Evolutionary conservation across 2,888 invertebrate species (phyloP).

Genomic region (Mythimna impura): DNA sequence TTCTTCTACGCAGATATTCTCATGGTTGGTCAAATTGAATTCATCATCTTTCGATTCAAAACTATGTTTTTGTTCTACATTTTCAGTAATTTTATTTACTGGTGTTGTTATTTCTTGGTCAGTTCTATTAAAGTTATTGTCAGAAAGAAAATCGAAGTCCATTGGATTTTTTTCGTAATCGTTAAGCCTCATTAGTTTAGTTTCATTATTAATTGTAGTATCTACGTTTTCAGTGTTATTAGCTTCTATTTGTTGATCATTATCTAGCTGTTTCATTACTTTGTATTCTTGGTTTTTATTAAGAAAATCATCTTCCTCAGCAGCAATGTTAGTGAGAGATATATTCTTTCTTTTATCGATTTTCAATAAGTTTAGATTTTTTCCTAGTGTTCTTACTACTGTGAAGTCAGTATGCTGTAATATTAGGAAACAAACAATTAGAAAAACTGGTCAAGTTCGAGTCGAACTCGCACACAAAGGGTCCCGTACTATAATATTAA

Average conservation of each 20-base stretch:
- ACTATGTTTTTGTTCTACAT: background rate
- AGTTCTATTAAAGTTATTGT: background rate
- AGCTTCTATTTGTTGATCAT: constrained; percentile 16
- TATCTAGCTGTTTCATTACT: constrained; percentile 34
- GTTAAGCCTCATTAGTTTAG: constrained; percentile 26
- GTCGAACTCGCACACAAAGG: too few relatives aligned
- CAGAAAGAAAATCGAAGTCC: background rate
- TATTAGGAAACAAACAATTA: background rate
- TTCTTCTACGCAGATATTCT: background rate
- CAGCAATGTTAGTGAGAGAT: constrained; percentile 20
- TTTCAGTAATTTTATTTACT: constrained; percentile 26
- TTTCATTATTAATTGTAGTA: constrained; percentile 1
- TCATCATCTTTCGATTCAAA: background rate
- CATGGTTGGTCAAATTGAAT: background rate
- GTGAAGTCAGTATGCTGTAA: constrained; percentile 53
- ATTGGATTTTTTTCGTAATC: constrained; percentile 9
- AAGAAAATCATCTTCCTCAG: background rate
- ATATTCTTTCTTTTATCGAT: constrained; percentile 65
- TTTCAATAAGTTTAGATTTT: constrained; percentile 69
- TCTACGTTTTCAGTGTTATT: constrained; percentile 9
- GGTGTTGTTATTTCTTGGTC: constrained; percentile 6
- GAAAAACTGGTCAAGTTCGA: too few relatives aligned
- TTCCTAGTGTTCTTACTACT: constrained; percentile 73
- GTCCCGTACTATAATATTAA: too few relatives aligned
- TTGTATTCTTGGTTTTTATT: constrained; percentile 34